Conservation (phyloP, 2,888 invertebrate genomes). For the Apeira syringaria region DNA sequence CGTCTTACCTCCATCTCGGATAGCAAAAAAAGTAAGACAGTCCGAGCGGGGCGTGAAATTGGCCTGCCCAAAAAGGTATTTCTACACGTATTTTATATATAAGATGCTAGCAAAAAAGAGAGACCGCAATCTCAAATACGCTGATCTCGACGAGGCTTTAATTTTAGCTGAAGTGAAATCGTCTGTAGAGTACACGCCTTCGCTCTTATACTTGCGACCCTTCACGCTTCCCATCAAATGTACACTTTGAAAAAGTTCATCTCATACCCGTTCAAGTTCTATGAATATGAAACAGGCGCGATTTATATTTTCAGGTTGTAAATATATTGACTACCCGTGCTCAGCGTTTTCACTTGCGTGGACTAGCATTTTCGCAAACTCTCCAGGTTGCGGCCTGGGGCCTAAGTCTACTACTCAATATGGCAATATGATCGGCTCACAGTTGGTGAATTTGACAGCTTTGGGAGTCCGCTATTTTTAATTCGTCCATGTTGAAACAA, state of each 20-base stretch:
- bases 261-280: constrained; percentile 39
- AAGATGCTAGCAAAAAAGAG: constrained; percentile 48
- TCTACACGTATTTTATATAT: constrained; percentile 40
- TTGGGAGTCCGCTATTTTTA: no score
- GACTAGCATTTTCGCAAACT: no score
- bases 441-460: no score
- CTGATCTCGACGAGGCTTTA: constrained; percentile 60
- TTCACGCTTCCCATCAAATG: constrained; percentile 50
- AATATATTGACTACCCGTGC: no score
- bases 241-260: constrained; percentile 43
- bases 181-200: constrained; percentile 74
- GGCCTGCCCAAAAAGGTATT: constrained; percentile 27
- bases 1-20: no score
- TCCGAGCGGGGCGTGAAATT: constrained; percentile 25
- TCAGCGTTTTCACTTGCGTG: no score
- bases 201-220: constrained; percentile 66
- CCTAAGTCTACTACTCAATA: no score
- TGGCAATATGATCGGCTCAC: no score
- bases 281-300: no score
- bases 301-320: no score
- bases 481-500: no score
- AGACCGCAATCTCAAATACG: constrained; percentile 54
- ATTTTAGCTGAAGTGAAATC: constrained; percentile 71
- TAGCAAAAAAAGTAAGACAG: not conserved
- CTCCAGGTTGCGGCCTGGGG: no score